These are phyloP conservation scores for Pelagia noctiluca DNA, from an alignment of 30 jellyfish, hydroid and myxozoan genomes.

Conservation along the genomic window DNA sequence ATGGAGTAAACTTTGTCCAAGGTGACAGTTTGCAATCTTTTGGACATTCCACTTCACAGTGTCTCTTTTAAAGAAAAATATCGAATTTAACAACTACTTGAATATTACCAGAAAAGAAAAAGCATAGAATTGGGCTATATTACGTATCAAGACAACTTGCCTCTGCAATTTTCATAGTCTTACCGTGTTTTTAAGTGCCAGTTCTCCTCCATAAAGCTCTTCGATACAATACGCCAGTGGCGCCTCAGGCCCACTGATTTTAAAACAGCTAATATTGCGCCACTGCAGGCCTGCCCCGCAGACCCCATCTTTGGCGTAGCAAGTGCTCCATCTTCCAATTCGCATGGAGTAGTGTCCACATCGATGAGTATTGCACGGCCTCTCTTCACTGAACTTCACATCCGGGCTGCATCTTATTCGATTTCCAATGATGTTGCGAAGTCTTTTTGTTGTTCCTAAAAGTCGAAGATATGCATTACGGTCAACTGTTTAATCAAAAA, in stretches of 20 bases:
- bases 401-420: conserved; percentile 18
- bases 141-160: too few relatives aligned
- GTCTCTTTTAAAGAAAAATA: conserved; percentile 30
- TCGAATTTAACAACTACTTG: too few relatives aligned
- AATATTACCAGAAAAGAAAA: too few relatives aligned
- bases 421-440: conserved; percentile 38
- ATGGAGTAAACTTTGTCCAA: conserved; percentile 59
- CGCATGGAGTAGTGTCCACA: conserved; percentile 66
- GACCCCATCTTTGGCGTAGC: conserved; percentile 44
- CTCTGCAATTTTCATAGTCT: background rate
- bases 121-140: too few relatives aligned
- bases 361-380: conserved; percentile 44
- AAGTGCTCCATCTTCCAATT: conserved; percentile 64
- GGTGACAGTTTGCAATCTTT: conserved; percentile 67
- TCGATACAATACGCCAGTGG: conserved; percentile 66
- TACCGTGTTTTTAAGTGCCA: conserved; percentile 46
- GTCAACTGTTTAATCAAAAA: too few relatives aligned
- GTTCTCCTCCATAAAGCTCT: conserved; percentile 54
- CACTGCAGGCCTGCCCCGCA: conserved; percentile 74
- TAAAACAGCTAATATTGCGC: conserved; percentile 65
- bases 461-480: too few relatives aligned
- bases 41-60: conserved; percentile 59
- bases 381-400: conserved; percentile 26
- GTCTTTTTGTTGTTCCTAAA: too few relatives aligned
- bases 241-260: conserved; percentile 52